A percentile compares a stretch with the other conserved stretches of the same genome.
Conservation (phyloP, 2,888 invertebrate genomes). For the Oscheius sp. region DNA sequence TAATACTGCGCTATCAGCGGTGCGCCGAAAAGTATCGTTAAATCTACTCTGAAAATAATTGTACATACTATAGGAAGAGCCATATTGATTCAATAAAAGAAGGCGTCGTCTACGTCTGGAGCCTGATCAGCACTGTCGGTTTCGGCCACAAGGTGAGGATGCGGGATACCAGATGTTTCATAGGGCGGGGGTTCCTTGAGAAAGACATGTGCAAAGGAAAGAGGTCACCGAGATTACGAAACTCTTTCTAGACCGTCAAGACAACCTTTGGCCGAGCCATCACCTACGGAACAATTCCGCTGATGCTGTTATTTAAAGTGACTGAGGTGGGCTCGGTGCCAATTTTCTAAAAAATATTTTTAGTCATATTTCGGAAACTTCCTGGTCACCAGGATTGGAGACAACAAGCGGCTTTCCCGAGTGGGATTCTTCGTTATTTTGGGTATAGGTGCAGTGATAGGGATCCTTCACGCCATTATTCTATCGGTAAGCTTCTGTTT, state of each 20-base stretch:
- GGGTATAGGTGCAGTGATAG: no score
- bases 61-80: not conserved
- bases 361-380: no score
- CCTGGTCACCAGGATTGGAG: no score
- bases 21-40: not conserved
- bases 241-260: not conserved
- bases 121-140: not conserved
- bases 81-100: not conserved
- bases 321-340: not conserved
- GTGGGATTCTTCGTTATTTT: no score
- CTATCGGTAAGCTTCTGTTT: no score
- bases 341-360: no score
- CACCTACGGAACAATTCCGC: no score
- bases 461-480: no score
- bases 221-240: not conserved
- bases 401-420: no score
- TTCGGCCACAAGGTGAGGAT: not conserved
- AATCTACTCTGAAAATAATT: not conserved
- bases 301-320: no score
- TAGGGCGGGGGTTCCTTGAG: not conserved
- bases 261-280: not conserved
- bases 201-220: not conserved
- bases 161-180: not conserved
- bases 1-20: no score
- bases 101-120: not conserved